Base-by-base conservation (phyloP, 2,113 vertebrate genomes). In the Narcine bancroftii region DNA sequence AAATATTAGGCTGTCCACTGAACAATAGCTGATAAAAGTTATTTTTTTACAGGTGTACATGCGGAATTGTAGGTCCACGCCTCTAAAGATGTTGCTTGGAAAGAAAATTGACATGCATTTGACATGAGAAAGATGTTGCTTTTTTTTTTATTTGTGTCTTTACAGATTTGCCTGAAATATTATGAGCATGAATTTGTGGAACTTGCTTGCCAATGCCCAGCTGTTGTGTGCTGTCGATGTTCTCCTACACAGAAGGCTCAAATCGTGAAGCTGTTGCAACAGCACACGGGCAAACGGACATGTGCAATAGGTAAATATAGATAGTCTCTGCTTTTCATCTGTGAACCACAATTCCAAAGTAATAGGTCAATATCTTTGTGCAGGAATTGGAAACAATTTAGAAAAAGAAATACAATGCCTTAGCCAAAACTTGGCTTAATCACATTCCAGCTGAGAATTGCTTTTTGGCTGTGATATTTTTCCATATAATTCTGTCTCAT, bases 171-270 rank as follows among this genome's bases (percentile, higher is more conserved):
- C 92, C 94, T 99, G 93, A 96, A 96, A 87, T 99, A 98, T 94
- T 99, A 99, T 0, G 98, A 99, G 94, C 98, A 98, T 4, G 98
- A 99, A 94, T 97, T 99, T 87, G 97, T 99, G 93, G 99, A 99
- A 95, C 92, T 99, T 95, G 98, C 98, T 0, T 99, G 98, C 94
- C 99, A 99, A 95, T 99, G 98, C 93, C 99, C 98, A 0, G 98
- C 99, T 0, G 98, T 99, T 53, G 98, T 99, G 53, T 99, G 98
- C 96, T 99, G 98, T 85, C 97, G 98, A 92, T 99, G 99, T 93
- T 99, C 98, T 0, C 99, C 99, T 13, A 99, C 98, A 0, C 99
- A 99, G 94, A 99, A 99, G 94, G 98, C 98, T 71, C 97, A 96
- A 93, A 98, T 99, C 5, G 98, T 98, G 93, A 95, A 93, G n/a